Conservation (phyloP, 2,888 invertebrate genomes). For the Drosophila greeni region DNA sequence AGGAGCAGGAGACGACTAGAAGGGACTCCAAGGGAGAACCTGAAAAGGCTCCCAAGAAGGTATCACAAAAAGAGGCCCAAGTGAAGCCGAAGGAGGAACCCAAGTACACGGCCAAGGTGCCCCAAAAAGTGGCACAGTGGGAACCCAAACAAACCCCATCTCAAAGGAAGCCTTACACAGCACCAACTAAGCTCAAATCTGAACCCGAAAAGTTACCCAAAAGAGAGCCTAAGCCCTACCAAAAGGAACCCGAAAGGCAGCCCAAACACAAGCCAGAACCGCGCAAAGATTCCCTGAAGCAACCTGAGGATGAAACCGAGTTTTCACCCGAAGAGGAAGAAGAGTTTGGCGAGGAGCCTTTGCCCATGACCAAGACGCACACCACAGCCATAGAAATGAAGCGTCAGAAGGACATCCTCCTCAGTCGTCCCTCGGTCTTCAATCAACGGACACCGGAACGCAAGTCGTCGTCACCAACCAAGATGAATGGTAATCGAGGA, state of each 20-base stretch:
- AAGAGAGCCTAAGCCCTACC: slow-evolving; percentile 1
- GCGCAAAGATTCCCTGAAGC: slow-evolving; percentile 1
- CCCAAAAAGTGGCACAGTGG: slow-evolving; percentile 16
- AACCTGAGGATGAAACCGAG: slow-evolving; percentile 19
- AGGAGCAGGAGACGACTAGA: slow-evolving; percentile 13
- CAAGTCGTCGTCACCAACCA: slow-evolving; percentile 14
- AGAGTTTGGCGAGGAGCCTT: slow-evolving; percentile 59
- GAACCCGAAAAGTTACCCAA: slow-evolving; percentile 14
- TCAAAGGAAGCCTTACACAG: neutral
- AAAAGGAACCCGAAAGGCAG: slow-evolving; percentile 3
- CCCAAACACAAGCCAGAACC: neutral
- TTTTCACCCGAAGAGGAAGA: slow-evolving; percentile 23
- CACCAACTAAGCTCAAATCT: neutral
- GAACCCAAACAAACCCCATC: slow-evolving; percentile 18
- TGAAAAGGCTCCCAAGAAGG: neutral
- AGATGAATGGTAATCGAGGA: slow-evolving; percentile 21
- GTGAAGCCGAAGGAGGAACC: slow-evolving; percentile 10
- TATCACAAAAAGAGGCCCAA: slow-evolving; percentile 1
- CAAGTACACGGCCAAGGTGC: slow-evolving; percentile 6
- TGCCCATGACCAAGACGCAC: slow-evolving; percentile 81
- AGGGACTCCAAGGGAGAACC: slow-evolving; percentile 16
- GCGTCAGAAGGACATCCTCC: slow-evolving; percentile 80
- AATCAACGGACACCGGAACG: slow-evolving; percentile 29
- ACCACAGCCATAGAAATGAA: slow-evolving; percentile 71
- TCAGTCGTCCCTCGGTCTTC: slow-evolving; percentile 79